These are phyloP conservation scores for Drosophila parthenogenetica DNA, from an alignment of 2,888 invertebrate genomes.

Conservation along the genomic window DNA sequence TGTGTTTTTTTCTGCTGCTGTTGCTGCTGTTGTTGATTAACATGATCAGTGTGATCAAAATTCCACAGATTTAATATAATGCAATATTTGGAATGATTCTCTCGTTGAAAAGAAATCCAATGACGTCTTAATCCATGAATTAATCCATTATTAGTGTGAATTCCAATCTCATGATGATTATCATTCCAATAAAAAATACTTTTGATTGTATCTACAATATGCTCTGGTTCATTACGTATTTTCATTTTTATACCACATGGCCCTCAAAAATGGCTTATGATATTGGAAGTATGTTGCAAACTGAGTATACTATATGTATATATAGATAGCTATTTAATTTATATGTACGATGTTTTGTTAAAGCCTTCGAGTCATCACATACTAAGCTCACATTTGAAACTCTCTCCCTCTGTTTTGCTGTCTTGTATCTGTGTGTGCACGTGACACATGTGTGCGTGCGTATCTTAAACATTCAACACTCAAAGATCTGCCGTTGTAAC, in stretches of 20 bases:
- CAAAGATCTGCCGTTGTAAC: neutral
- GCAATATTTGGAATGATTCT: conserved; percentile 7
- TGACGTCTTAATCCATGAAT: neutral
- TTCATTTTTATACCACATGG: conserved; percentile 64
- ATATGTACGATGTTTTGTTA: too few species aligned
- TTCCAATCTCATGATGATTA: conserved; percentile 4
- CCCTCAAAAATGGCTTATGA: conserved; percentile 29
- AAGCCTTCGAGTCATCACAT: neutral
- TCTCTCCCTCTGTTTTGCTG: neutral
- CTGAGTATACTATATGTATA: neutral
- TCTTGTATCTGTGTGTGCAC: neutral
- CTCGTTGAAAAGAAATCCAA: neutral
- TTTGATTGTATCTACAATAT: conserved; percentile 35
- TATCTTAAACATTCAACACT: neutral
- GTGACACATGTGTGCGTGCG: neutral
- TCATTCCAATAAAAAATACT: conserved; percentile 28
- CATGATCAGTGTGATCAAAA: neutral
- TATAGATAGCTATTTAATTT: too few species aligned
- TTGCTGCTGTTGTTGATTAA: neutral
- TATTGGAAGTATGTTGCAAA: conserved; percentile 1
- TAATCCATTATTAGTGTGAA: neutral
- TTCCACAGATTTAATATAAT: conserved; percentile 16
- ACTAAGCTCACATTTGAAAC: neutral
- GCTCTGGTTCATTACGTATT: conserved; percentile 50
- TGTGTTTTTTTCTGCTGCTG: neutral